These are phyloP conservation scores for Conus ventricosus DNA, from an alignment of 1,140 invertebrate genomes.

Conservation along the genomic window DNA sequence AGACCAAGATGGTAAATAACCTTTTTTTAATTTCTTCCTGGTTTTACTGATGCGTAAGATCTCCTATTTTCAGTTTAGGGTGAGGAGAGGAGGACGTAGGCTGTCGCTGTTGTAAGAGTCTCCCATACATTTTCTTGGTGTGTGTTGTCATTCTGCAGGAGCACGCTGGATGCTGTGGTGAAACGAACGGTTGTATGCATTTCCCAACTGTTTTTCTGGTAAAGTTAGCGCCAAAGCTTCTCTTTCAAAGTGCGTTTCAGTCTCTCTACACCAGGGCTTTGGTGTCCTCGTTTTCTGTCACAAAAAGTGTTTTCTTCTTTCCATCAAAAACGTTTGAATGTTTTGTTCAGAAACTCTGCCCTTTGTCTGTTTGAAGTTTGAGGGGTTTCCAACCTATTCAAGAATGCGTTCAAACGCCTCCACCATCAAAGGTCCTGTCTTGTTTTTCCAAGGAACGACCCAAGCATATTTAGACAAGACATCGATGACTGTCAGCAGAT, in stretches of 20 bases:
- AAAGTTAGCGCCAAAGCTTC: constrained; percentile 74
- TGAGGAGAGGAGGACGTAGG: background rate
- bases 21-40: background rate
- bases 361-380: constrained; percentile 36
- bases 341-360: constrained; percentile 38
- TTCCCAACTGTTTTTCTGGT: constrained; percentile 64
- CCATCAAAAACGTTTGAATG: constrained; percentile 34
- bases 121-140: constrained; percentile 21
- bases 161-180: constrained; percentile 70
- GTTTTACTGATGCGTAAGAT: background rate
- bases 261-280: constrained; percentile 76
- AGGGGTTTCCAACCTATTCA: constrained; percentile 2
- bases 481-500: constrained; percentile 76
- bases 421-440: constrained; percentile 64
- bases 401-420: constrained; percentile 59
- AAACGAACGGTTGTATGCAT: constrained; percentile 73
- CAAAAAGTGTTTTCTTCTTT: constrained; percentile 11
- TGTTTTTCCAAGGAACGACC: constrained; percentile 74
- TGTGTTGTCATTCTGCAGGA: too few species aligned
- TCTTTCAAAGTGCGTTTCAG: constrained; percentile 75
- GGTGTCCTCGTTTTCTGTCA: constrained; percentile 59
- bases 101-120: background rate
- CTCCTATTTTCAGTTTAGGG: background rate
- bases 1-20: background rate
- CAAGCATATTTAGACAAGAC: constrained; percentile 75